These are phyloP conservation scores for Pomatostomus ruficeps DNA, from an alignment of 2,113 vertebrate species.

Conservation along the genomic window DNA sequence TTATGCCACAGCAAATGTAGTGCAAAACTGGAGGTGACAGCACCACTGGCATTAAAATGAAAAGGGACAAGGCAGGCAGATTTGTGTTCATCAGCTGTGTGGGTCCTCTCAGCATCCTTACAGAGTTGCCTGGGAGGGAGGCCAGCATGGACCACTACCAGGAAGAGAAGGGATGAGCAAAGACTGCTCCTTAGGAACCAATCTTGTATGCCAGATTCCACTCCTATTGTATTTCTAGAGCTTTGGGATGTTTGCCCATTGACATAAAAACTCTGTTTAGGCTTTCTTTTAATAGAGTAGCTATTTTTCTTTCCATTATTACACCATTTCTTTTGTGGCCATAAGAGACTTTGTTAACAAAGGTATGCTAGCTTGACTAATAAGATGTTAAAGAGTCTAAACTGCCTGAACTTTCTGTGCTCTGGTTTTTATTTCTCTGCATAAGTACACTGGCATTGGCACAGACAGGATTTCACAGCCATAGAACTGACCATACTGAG, in stretches of 20 bases:
- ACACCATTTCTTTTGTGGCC: not conserved
- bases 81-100: not conserved
- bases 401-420: not conserved
- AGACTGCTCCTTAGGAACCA: not conserved
- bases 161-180: not conserved
- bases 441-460: not conserved
- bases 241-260: not conserved
- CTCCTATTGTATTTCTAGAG: not conserved
- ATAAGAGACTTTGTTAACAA: not conserved
- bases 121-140: not conserved
- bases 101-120: not conserved
- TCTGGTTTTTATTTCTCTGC: not conserved
- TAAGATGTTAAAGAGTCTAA: not conserved
- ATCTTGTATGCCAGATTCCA: not conserved
- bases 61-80: not conserved
- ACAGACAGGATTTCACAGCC: not conserved
- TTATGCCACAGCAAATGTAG: not conserved
- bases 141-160: not conserved
- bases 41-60: not conserved
- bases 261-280: not conserved
- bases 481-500: not conserved
- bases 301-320: not conserved
- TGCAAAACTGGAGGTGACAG: not conserved
- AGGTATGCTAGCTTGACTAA: not conserved
- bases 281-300: not conserved